Conservation (phyloP, 37 sponge, comb jelly and placozoan species). For the Crambe crambe region DNA sequence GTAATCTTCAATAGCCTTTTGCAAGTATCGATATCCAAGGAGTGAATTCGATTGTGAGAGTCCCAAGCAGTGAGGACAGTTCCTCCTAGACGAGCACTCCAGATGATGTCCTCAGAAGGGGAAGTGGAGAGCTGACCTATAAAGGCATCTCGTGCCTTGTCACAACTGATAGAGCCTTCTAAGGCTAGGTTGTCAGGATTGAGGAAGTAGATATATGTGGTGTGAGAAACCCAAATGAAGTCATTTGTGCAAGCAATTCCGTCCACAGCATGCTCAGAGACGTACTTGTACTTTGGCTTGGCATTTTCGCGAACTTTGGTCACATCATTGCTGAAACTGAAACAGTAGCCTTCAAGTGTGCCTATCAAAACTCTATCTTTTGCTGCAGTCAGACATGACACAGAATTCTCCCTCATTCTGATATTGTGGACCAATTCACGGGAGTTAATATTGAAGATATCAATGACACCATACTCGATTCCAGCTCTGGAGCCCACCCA, state of each 20-base stretch:
- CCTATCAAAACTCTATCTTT: conserved; percentile 57
- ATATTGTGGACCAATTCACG: conserved; percentile 55
- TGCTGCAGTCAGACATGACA: conserved; percentile 41
- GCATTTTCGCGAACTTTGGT: neutral
- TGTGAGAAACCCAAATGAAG: conserved; percentile 62
- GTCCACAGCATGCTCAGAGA: conserved; percentile 45
- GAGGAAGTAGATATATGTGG: conserved; percentile 48
- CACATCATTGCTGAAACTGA: conserved; percentile 27
- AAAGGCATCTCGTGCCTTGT: neutral
- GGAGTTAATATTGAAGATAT: conserved; percentile 42
- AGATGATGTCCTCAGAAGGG: conserved; percentile 33
- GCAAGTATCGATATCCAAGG: conserved; percentile 28
- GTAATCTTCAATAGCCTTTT: neutral
- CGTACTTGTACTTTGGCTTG: conserved; percentile 30
- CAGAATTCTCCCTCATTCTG: conserved; percentile 50
- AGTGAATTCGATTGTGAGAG: conserved; percentile 27
- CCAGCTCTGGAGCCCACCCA: conserved; percentile 74
- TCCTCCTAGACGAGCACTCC: conserved; percentile 75
- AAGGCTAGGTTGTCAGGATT: conserved; percentile 41
- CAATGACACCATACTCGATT: conserved; percentile 41
- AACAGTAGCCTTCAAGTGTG: conserved; percentile 65
- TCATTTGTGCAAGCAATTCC: conserved; percentile 34
- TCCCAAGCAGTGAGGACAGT: conserved; percentile 57
- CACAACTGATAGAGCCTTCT: conserved; percentile 14
- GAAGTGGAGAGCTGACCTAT: conserved; percentile 46